Conservation (phyloP, 2,888 invertebrate genomes). For the Proisotoma minuta region DNA sequence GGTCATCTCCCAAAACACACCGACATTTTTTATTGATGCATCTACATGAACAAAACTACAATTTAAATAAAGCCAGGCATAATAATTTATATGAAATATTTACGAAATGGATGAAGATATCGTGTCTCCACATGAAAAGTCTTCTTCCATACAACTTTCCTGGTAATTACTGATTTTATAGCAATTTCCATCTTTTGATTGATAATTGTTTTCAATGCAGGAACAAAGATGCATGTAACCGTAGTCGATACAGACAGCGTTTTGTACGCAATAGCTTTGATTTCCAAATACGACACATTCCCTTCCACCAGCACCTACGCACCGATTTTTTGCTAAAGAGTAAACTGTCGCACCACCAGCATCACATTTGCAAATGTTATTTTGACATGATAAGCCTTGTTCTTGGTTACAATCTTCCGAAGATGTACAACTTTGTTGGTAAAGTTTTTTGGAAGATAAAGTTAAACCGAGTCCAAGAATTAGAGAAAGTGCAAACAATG, state of each 20-base stretch:
- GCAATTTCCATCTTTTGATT: slow-evolving; percentile 32
- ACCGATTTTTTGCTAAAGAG: slow-evolving; percentile 28
- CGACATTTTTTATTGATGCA: slow-evolving; percentile 31
- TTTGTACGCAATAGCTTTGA: slow-evolving; percentile 26
- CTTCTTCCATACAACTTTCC: slow-evolving; percentile 33
- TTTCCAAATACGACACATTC: slow-evolving; percentile 26
- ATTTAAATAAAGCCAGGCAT: background rate
- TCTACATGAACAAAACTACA: slow-evolving; percentile 11
- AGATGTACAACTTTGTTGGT: slow-evolving; percentile 21
- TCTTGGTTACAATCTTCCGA: slow-evolving; percentile 9
- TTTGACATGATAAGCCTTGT: slow-evolving; percentile 28
- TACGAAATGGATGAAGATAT: slow-evolving; percentile 30
- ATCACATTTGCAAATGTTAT: slow-evolving; percentile 28
- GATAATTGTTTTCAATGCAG: slow-evolving; percentile 25
- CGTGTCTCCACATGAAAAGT: slow-evolving; percentile 38
- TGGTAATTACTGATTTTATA: slow-evolving; percentile 30
- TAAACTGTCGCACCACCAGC: slow-evolving; percentile 35
- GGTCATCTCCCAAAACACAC: slow-evolving; percentile 33
- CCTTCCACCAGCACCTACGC: slow-evolving; percentile 33
- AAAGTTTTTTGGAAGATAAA: slow-evolving; percentile 7
- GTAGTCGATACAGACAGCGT: slow-evolving; percentile 30
- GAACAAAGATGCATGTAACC: slow-evolving; percentile 33
- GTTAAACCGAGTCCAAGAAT: background rate
- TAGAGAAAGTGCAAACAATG: background rate
- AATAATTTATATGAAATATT: background rate